Percentiles rank a stretch among this genome's conserved stretches.
phyloP scores from a whole-genome alignment of 2,113 vertebrate genomes.

The Brachypodius melanocephalos region DNA sequence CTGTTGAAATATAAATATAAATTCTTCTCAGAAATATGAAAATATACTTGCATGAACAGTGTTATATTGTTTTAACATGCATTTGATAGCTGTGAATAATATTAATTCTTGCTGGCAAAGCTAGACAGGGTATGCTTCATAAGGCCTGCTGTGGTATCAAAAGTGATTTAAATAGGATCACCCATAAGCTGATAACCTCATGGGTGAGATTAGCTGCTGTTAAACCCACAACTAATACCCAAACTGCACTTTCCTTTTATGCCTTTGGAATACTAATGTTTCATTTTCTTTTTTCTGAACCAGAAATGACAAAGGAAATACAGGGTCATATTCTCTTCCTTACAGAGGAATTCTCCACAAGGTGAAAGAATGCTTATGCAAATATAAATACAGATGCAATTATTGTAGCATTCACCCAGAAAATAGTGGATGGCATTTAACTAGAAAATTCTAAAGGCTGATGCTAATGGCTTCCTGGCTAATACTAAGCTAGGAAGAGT shows the following conservation, averaged over 20 bases:
- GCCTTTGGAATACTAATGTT: not conserved
- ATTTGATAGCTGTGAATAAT: conserved; percentile 14
- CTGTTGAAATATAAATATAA: not conserved
- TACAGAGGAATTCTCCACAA: not conserved
- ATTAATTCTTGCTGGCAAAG: not conserved
- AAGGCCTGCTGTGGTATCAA: not conserved
- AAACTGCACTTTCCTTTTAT: conserved; percentile 7
- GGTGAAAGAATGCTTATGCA: not conserved
- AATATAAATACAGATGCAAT: not conserved
- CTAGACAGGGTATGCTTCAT: not conserved
- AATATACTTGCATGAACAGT: not conserved
- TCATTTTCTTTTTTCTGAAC: not conserved
- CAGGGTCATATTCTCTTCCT: not conserved
- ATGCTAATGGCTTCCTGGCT: not conserved
- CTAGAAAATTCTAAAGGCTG: not conserved
- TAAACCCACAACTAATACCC: conserved; percentile 16
- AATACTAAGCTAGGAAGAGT: not conserved
- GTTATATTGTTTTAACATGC: not conserved
- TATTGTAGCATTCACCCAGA: not conserved
- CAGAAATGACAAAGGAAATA: not conserved
- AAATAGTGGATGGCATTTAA: not conserved
- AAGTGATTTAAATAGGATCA: conserved; percentile 29
- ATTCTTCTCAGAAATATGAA: conserved; percentile 3
- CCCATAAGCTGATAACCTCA: not conserved
- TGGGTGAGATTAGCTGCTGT: conserved; percentile 7